Evolutionary conservation across 2,888 invertebrate species (phyloP), one percentile per base, ranked within the genome.

Genomic region (Cheilosia soror): DNA sequence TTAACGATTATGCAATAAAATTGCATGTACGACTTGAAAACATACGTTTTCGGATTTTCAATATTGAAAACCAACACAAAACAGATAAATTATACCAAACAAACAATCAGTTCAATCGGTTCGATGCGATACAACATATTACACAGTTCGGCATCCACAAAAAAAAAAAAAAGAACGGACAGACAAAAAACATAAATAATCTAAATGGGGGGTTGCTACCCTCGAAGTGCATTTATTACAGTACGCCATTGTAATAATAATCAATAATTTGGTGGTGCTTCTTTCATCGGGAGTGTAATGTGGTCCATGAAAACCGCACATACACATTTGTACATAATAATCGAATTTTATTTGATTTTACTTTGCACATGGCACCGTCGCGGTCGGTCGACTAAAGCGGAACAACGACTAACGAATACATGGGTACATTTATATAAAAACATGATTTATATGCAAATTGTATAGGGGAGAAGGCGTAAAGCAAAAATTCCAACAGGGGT

Each of bases 171-270:
- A 15, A 29, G 11, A 42, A 5, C 31, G 37, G 11, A 51, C 20
- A 20, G 55, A 33, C 5, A 31, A 65, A 37, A n/a, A 51, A 57
- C 53, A 47, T 78, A 63, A 69, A 69, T 69, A 71, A 69, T 55
- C 69, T 71, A 47, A 63, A 78, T 63, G 40, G 63, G 40, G 11
- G 4, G 11, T 4, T 58, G 7, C n/a, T 6, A 20, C 47, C 71
- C 31, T 57, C 25, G n/a, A 47, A 78, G 71, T 63, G 62, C 63
- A 78, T 57, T 78, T 78, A 57, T 71, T 57, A 71, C 63, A 49
- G 44, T 37, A 25, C 63, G 33, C 63, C 53, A 60, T 60, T 60
- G 51, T 60, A 55, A 60, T 73, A 79, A 79, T 73, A 66, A 65
- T 81, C 76, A 76, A 81, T 76, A 68, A 69, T 76, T 69, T 68